Conservation (phyloP, 2,888 invertebrate genomes). For the Caenorhabditis drosophilae region DNA sequence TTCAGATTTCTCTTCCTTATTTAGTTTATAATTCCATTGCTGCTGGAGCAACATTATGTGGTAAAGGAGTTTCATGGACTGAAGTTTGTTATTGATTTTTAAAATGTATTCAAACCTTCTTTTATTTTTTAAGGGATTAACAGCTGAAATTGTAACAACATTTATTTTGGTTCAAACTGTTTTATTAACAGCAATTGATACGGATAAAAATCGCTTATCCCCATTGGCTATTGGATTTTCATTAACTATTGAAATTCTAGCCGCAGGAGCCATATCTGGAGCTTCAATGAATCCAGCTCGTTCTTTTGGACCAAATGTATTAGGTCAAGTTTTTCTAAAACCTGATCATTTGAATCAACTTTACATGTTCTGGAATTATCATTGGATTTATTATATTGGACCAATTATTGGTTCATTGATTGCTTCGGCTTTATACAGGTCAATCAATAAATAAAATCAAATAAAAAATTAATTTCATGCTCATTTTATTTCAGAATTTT, state of each 20-base stretch:
- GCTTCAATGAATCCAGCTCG: conserved; percentile 72
- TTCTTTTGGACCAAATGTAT: conserved; percentile 70
- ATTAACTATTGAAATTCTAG: conserved; percentile 69
- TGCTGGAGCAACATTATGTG: conserved; percentile 40
- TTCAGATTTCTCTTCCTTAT: conserved; percentile 27
- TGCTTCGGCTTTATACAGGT: conserved; percentile 67
- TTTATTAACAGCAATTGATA: conserved; percentile 70
- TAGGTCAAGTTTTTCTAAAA: conserved; percentile 37
- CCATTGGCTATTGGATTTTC: conserved; percentile 71
- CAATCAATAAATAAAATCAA: conserved; percentile 40
- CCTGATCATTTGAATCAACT: conserved; percentile 5
- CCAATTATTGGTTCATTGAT: conserved; percentile 68
- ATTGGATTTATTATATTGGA: conserved; percentile 71
- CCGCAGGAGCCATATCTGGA: conserved; percentile 69
- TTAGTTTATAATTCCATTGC: conserved; percentile 21
- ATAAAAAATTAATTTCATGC: conserved; percentile 9
- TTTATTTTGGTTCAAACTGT: conserved; percentile 69
- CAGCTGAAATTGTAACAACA: conserved; percentile 65
- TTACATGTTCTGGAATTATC: conserved; percentile 54
- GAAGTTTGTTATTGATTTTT: no score
- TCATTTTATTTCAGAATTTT: conserved; percentile 33
- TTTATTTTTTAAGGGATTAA: no score
- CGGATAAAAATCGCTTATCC: conserved; percentile 59
- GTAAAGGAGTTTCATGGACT: conserved; percentile 28
- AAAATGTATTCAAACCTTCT: no score